phyloP scores from a whole-genome alignment of 2,888 invertebrate species.

The Eumacrocentrus americanus region DNA sequence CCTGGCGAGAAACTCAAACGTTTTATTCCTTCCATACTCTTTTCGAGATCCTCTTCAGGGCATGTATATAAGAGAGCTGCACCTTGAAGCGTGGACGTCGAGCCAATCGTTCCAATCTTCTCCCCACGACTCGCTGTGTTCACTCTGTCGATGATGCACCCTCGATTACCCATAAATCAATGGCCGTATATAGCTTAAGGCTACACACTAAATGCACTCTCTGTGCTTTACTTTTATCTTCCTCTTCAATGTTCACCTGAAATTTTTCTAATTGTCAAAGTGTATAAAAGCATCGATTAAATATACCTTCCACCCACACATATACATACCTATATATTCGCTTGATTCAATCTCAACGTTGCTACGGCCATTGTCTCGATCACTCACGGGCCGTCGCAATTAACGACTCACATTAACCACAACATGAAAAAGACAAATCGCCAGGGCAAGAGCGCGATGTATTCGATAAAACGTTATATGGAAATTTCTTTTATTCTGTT shows the following conservation, averaged over 20 bases:
- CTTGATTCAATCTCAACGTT: neutral
- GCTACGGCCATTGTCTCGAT: slow-evolving; percentile 35
- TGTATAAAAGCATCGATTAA: neutral
- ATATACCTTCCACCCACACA: neutral
- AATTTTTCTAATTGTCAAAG: neutral
- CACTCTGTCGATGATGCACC: slow-evolving; percentile 1
- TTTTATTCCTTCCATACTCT: neutral
- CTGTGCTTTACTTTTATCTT: slow-evolving; percentile 13
- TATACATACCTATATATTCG: neutral
- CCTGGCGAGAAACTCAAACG: slow-evolving; percentile 5
- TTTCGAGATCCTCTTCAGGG: slow-evolving; percentile 15
- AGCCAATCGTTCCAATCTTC: slow-evolving; percentile 17
- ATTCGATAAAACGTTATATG: neutral
- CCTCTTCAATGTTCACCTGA: neutral
- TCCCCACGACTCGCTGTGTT: neutral
- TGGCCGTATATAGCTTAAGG: slow-evolving; percentile 33
- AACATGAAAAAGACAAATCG: slow-evolving; percentile 53
- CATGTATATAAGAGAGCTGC: slow-evolving; percentile 10
- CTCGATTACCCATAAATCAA: slow-evolving; percentile 54
- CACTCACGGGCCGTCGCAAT: slow-evolving; percentile 46
- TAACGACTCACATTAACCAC: slow-evolving; percentile 50
- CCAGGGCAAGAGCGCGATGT: slow-evolving; percentile 32
- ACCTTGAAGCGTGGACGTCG: slow-evolving; percentile 17
- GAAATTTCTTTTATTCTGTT: slow-evolving; percentile 3
- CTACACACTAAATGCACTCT: slow-evolving; percentile 29